Evolutionary conservation across 2,113 vertebrate species (phyloP).

Genomic region (Struthidea cinerea): DNA sequence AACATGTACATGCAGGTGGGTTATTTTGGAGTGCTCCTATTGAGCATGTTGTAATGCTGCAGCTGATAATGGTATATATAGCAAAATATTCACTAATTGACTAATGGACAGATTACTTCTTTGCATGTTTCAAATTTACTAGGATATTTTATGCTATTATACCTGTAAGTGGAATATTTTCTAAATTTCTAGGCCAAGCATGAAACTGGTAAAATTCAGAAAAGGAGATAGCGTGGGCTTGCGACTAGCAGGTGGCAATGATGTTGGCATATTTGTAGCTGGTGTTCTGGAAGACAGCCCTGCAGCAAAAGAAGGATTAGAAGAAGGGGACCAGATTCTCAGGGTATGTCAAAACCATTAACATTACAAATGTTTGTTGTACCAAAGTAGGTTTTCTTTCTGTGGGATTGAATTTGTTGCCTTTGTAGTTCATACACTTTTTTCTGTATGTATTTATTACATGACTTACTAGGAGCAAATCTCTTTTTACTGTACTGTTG

Average conservation of each 20-base stretch:
- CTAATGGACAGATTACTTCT: background rate
- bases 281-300: slow-evolving; percentile 97
- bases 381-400: background rate
- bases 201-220: slow-evolving; percentile 98
- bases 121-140: background rate
- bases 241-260: slow-evolving; percentile 96
- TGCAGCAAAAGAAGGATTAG: slow-evolving; percentile 96
- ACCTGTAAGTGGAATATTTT: background rate
- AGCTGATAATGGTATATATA: background rate
- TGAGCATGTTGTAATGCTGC: background rate
- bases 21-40: background rate
- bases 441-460: background rate
- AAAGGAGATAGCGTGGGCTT: slow-evolving; percentile 98
- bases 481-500: background rate
- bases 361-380: background rate
- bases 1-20: background rate
- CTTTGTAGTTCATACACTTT: background rate
- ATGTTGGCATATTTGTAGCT: slow-evolving; percentile 98
- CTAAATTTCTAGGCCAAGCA: slow-evolving; percentile 85
- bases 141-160: background rate
- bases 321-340: slow-evolving; percentile 99
- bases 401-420: background rate
- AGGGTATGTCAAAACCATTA: slow-evolving; percentile 78
- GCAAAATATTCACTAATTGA: background rate
- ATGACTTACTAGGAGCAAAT: background rate